A percentile compares a stretch with the other conserved stretches of the same genome.
Evolutionary conservation across 2,797 vertebrate species (phyloP).

Genomic region (Liparis tanakae): DNA sequence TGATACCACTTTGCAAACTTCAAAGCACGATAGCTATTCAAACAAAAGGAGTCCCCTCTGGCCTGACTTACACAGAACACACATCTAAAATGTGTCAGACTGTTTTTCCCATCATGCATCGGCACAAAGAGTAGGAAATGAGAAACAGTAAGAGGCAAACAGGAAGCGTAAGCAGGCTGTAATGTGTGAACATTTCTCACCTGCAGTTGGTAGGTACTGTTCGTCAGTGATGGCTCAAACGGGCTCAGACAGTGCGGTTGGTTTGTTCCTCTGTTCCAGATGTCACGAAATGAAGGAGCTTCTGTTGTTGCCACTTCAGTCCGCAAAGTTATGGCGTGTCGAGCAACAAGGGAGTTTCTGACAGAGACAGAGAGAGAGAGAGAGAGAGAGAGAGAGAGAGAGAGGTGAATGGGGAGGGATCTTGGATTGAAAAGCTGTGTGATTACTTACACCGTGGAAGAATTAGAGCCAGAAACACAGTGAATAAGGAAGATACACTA

Average conservation of each 20-base stretch:
- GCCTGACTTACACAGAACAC: neutral
- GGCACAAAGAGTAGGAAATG: constrained; percentile 17
- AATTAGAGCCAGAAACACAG: neutral
- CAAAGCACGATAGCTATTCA: constrained; percentile 10
- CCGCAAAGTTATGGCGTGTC: constrained; percentile 12
- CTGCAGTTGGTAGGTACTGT: constrained; percentile 35
- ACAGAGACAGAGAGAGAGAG: neutral
- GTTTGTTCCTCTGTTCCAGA: constrained; percentile 37
- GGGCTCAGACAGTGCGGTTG: constrained; percentile 8
- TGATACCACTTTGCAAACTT: constrained; percentile 5
- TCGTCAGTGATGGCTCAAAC: constrained; percentile 19
- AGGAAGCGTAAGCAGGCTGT: neutral
- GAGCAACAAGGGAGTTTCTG: constrained; percentile 37
- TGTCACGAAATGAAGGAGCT: constrained; percentile 57
- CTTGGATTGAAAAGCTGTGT: constrained; percentile 1
- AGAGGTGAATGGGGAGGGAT: constrained; percentile 9
- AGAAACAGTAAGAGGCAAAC: constrained; percentile 9
- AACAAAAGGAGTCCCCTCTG: constrained; percentile 10
- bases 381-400: neutral
- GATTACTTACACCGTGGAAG: neutral
- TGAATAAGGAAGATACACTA: neutral
- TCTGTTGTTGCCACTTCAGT: constrained; percentile 27
- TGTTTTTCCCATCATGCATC: constrained; percentile 13
- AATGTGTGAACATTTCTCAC: constrained; percentile 38
- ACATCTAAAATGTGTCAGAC: neutral